phyloP scores from a whole-genome alignment of 2,113 vertebrate genomes.

The Triplophysa siluroides region DNA sequence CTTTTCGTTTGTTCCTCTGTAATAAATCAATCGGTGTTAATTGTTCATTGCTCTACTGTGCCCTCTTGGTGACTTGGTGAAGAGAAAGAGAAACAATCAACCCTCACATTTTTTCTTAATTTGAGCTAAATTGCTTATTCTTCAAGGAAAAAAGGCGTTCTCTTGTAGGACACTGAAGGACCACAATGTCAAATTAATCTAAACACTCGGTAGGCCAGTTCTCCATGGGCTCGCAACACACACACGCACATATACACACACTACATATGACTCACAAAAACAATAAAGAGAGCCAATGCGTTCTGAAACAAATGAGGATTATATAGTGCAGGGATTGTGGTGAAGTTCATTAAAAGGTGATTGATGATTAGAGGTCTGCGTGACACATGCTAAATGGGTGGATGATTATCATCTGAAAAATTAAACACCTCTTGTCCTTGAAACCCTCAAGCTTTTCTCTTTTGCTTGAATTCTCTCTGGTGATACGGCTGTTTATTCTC shows the following conservation, averaged over 20 bases:
- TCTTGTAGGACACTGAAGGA: slow-evolving; percentile 61
- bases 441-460: slow-evolving; percentile 37
- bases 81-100: slow-evolving; percentile 45
- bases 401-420: slow-evolving; percentile 49
- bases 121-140: slow-evolving; percentile 55
- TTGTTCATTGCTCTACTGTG: slow-evolving; percentile 70
- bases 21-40: slow-evolving; percentile 72
- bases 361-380: slow-evolving; percentile 28
- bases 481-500: slow-evolving; percentile 9
- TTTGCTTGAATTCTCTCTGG: neutral
- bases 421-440: slow-evolving; percentile 63
- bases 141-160: slow-evolving; percentile 62
- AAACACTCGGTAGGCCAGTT: slow-evolving; percentile 62
- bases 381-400: slow-evolving; percentile 40
- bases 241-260: slow-evolving; percentile 30
- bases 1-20: slow-evolving; percentile 51
- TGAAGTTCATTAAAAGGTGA: slow-evolving; percentile 36
- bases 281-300: slow-evolving; percentile 18
- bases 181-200: slow-evolving; percentile 70
- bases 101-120: slow-evolving; percentile 49
- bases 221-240: slow-evolving; percentile 36
- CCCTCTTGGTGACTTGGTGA: slow-evolving; percentile 51
- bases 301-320: slow-evolving; percentile 39
- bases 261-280: neutral
- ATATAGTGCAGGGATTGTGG: slow-evolving; percentile 3